phyloP scores from a whole-genome alignment of 2,888 invertebrate genomes.

The Lissonota sp. region DNA sequence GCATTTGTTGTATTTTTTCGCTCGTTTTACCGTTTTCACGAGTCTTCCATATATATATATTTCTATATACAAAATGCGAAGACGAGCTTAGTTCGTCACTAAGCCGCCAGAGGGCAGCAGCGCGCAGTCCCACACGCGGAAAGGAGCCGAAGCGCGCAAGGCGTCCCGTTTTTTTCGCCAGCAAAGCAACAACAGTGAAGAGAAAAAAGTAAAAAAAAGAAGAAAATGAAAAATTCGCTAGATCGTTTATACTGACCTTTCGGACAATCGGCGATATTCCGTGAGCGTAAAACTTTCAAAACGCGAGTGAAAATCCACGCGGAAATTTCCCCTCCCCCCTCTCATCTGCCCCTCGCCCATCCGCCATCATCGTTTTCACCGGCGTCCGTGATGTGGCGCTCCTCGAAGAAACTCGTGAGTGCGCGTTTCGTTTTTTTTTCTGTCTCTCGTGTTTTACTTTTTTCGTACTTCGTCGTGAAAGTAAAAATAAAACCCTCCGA shows the following conservation, averaged over 20 bases:
- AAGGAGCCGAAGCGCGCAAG: constrained; percentile 1
- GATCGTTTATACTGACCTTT: constrained; percentile 62
- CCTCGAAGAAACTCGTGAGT: constrained; percentile 6
- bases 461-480: too few species aligned
- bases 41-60: not conserved
- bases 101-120: constrained; percentile 15
- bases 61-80: not conserved
- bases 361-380: constrained; percentile 43
- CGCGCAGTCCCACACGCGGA: not conserved
- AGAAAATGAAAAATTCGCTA: constrained; percentile 13
- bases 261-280: constrained; percentile 39
- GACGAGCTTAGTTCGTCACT: not conserved
- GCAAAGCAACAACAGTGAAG: constrained; percentile 36
- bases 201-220: constrained; percentile 31
- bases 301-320: constrained; percentile 22
- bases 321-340: not conserved
- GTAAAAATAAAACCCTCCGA: too few species aligned
- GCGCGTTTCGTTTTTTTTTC: constrained; percentile 16
- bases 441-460: not conserved
- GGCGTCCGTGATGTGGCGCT: constrained; percentile 19
- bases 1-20: not conserved
- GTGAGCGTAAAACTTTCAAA: constrained; percentile 22
- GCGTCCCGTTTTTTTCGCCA: constrained; percentile 14
- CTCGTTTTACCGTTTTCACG: not conserved
- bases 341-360: constrained; percentile 18